Base-by-base conservation (phyloP, 2,888 invertebrate genomes). In the Amaurobius ferox region DNA sequence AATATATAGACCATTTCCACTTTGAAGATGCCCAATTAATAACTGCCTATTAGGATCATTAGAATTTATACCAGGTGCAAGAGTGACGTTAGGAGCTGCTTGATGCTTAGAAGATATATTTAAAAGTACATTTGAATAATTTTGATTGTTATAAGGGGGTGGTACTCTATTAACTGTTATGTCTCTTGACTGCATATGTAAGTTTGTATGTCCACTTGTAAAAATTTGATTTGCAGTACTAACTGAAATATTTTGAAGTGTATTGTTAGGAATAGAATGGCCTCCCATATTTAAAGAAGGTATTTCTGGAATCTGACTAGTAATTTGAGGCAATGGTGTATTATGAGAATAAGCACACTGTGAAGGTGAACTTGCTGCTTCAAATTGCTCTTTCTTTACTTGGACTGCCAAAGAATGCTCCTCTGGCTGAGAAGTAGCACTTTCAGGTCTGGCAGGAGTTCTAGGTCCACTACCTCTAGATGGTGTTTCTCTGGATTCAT, bases 371-470 rank as follows among this genome's bases (percentile, higher is more conserved):
- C 23, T 48, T 11, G 23, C 19, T 13, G 76, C 28, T 32, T 83
- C 81, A 1, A 83, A n/a, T 19, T 13, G 40, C 26, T 83, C 81
- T 55, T 64, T 76, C 13, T 83, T 83, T 3, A 83, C 35, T 26
- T 85, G 83, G 7, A 64, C 26, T n/a, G n/a, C n/a, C 6, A 77
- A 66, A 2, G 83, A 72, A 0, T n/a, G 39, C 16, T 85, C 83
- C 11, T 85, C 83, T 13, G 40, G 19, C 13, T 85, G 83, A 1
- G 77, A 85, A 64, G 77, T 44, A n/a, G 83, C 83, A 61, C 83
- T 85, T 55, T 85, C 83, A 3, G 83, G 83, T n/a, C 83, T 32
- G 0, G 83, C 77, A 7, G 83, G 83, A 3, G 83, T 85, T 9
- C 71, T 40, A 23, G 72, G 83, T 5, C 83, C 83, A 77, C 83